phyloP scores from a whole-genome alignment of 35 echinoderm and acorn worm genomes.

The Ophiothrix spiculata region DNA sequence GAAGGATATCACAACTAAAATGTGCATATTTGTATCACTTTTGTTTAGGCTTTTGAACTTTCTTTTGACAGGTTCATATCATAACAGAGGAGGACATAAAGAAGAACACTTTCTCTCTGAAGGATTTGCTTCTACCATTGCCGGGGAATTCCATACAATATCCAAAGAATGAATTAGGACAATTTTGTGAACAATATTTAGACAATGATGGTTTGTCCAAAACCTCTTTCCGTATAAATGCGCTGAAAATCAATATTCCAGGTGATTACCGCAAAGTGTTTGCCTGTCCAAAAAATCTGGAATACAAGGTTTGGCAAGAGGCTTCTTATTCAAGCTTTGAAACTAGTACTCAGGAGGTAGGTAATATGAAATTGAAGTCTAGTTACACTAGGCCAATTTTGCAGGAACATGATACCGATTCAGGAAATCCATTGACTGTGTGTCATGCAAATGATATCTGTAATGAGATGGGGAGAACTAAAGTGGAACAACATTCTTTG shows the following conservation, averaged over 20 bases:
- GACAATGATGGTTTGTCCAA: constrained; percentile 33
- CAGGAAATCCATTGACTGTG: no score
- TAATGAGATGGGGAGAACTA: no score
- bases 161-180: constrained; percentile 50
- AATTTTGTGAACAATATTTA: constrained; percentile 39
- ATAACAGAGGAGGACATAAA: constrained; percentile 40
- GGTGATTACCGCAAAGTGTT: constrained; percentile 80
- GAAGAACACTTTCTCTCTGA: constrained; percentile 24
- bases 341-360: no score
- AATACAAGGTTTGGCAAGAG: neutral
- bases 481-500: no score
- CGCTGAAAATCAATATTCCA: constrained; percentile 75
- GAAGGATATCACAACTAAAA: no score
- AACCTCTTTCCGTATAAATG: constrained; percentile 42
- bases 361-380: no score
- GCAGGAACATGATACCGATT: no score
- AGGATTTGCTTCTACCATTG: constrained; percentile 70
- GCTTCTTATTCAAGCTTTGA: no score
- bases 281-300: constrained; percentile 31
- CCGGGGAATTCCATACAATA: constrained; percentile 78
- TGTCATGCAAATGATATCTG: no score
- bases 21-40: neutral
- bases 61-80: constrained; percentile 46
- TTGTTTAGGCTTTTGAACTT: neutral
- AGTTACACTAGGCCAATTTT: no score